phyloP scores from a whole-genome alignment of 1,140 invertebrate species.

The Rhopalosiphum maidis region DNA sequence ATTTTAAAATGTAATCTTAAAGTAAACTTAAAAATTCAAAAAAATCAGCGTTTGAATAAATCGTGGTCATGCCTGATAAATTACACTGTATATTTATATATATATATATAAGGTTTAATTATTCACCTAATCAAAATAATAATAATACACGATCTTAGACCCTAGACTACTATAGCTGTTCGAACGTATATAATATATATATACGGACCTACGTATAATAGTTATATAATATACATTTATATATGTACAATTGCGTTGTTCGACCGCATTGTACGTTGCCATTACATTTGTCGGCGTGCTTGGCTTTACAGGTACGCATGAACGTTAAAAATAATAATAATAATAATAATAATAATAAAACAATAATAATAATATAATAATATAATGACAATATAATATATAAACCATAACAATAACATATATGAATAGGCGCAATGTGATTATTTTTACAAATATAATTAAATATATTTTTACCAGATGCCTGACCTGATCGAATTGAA shows the following conservation, averaged over 20 bases:
- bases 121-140: constrained; percentile 25
- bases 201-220: constrained; percentile 30
- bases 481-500: not conserved
- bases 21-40: too few species aligned
- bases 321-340: not conserved
- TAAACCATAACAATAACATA: not conserved
- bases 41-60: not conserved
- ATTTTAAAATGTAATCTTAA: not conserved
- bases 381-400: constrained; percentile 10
- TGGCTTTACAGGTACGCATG: constrained; percentile 37
- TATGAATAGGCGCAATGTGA: not conserved
- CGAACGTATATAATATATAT: not conserved
- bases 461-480: not conserved
- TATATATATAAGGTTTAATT: not conserved
- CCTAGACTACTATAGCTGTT: constrained; percentile 25
- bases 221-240: constrained; percentile 8
- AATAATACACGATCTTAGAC: constrained; percentile 1
- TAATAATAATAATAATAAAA: not conserved
- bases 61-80: not conserved
- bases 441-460: not conserved
- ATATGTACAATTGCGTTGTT: constrained; percentile 28
- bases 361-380: constrained; percentile 2
- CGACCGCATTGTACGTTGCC: constrained; percentile 32
- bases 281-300: constrained; percentile 39
- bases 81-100: not conserved